phyloP scores from a whole-genome alignment of 2,888 invertebrate genomes.

The Desoria tigrina region DNA sequence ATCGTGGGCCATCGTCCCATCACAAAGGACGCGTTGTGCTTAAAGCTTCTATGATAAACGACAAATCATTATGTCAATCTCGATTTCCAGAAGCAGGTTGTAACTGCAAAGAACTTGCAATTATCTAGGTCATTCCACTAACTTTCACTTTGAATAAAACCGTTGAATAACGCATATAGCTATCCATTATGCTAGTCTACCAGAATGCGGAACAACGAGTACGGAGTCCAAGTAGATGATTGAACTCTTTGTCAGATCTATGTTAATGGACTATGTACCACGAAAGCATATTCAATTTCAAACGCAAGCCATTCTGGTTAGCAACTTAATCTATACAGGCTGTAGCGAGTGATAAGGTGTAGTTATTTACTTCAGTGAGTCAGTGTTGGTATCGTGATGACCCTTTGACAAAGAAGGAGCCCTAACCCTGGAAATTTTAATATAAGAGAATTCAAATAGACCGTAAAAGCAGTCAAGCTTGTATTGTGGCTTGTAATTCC shows the following conservation, averaged over 20 bases:
- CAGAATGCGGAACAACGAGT: too few species aligned
- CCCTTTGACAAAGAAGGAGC: constrained; percentile 49
- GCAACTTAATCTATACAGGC: too few species aligned
- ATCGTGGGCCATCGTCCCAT: constrained; percentile 81
- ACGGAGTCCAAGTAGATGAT: too few species aligned
- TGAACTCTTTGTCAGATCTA: not conserved
- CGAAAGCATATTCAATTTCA: too few species aligned
- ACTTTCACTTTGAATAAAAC: too few species aligned
- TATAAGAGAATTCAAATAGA: not conserved
- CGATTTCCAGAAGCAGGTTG: not conserved
- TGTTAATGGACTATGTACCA: too few species aligned
- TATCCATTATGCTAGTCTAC: too few species aligned
- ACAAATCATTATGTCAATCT: not conserved
- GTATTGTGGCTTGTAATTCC: too few species aligned
- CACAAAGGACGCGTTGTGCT: constrained; percentile 91
- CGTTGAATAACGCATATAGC: too few species aligned
- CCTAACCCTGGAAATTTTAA: constrained; percentile 43
- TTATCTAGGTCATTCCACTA: too few species aligned
- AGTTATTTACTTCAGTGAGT: constrained; percentile 19
- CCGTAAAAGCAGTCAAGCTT: not conserved
- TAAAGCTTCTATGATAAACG: constrained; percentile 67
- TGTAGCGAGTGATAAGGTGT: constrained; percentile 4
- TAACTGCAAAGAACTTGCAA: too few species aligned
- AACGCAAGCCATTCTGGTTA: too few species aligned
- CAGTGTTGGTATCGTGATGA: constrained; percentile 29